phyloP scores from a whole-genome alignment of 2,888 invertebrate genomes.

The Drosophila robusta region DNA sequence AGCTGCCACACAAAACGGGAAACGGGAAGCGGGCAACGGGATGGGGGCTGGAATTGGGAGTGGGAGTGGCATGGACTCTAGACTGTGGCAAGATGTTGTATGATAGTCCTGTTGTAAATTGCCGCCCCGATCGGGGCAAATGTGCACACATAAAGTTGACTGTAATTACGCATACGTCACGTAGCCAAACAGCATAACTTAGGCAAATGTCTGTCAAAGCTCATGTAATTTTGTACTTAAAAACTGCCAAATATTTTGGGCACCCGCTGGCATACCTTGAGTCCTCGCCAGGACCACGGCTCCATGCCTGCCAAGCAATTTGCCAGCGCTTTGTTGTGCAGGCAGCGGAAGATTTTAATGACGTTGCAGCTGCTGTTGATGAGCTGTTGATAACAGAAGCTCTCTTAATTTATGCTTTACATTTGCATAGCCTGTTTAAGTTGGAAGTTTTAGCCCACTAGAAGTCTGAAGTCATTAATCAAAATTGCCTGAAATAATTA shows the following conservation, averaged over 20 bases:
- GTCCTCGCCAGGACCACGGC: neutral
- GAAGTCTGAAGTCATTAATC: neutral
- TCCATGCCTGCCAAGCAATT: conserved; percentile 58
- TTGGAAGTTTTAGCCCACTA: neutral
- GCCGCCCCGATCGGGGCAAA: neutral
- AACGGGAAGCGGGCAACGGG: too few relatives aligned
- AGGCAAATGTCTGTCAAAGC: conserved; percentile 47
- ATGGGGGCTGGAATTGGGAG: neutral
- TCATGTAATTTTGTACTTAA: conserved; percentile 24
- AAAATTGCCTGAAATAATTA: neutral
- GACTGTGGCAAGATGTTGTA: conserved; percentile 35
- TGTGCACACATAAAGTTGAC: conserved; percentile 9
- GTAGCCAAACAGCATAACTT: conserved; percentile 58
- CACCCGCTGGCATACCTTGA: neutral
- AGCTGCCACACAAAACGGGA: neutral
- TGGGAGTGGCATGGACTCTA: conserved; percentile 6
- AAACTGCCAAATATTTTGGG: conserved; percentile 27
- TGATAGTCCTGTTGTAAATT: conserved; percentile 27
- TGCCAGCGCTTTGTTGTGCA: conserved; percentile 72
- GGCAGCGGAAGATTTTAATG: conserved; percentile 76
- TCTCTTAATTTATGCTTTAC: conserved; percentile 48
- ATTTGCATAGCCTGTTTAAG: conserved; percentile 24
- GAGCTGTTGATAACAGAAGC: conserved; percentile 21
- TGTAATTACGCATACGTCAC: conserved; percentile 66
- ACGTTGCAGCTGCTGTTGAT: conserved; percentile 40